Conservation (phyloP, 2,888 invertebrate genomes). For the Omphaloscelis lunosa region DNA sequence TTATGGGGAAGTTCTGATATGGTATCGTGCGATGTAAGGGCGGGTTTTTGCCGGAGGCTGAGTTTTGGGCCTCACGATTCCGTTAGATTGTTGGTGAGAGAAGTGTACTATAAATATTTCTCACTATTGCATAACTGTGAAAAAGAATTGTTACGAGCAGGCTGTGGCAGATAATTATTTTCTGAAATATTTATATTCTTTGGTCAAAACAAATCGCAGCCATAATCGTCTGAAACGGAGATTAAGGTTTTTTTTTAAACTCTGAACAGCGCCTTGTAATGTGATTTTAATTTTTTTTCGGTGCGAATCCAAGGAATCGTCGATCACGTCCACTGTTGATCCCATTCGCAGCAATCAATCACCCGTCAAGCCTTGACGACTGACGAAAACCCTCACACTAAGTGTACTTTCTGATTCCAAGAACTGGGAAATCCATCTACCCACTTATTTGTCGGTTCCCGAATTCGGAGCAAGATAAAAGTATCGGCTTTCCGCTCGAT, state of each 20-base stretch:
- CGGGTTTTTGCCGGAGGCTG: constrained; percentile 37
- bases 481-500: constrained; percentile 38
- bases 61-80: constrained; percentile 14
- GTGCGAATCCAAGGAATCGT: constrained; percentile 35
- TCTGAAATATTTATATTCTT: background rate
- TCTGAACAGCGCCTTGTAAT: background rate
- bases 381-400: constrained; percentile 55
- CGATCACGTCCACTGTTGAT: constrained; percentile 58
- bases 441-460: constrained; percentile 47
- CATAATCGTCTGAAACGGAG: constrained; percentile 6
- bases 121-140: constrained; percentile 8
- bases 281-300: constrained; percentile 24
- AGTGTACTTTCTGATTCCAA: constrained; percentile 65
- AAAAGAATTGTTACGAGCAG: background rate
- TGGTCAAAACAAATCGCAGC: background rate
- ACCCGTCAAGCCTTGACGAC: constrained; percentile 57
- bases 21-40: constrained; percentile 47
- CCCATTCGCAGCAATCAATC: constrained; percentile 62
- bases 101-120: constrained; percentile 27
- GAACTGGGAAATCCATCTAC: constrained; percentile 56
- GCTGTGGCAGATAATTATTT: background rate
- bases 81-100: constrained; percentile 2
- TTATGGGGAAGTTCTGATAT: constrained; percentile 47
- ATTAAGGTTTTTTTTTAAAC: constrained; percentile 29
- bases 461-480: constrained; percentile 56